phyloP scores from a whole-genome alignment of 2,797 vertebrate species.

The Melanotaenia trifasciata region DNA sequence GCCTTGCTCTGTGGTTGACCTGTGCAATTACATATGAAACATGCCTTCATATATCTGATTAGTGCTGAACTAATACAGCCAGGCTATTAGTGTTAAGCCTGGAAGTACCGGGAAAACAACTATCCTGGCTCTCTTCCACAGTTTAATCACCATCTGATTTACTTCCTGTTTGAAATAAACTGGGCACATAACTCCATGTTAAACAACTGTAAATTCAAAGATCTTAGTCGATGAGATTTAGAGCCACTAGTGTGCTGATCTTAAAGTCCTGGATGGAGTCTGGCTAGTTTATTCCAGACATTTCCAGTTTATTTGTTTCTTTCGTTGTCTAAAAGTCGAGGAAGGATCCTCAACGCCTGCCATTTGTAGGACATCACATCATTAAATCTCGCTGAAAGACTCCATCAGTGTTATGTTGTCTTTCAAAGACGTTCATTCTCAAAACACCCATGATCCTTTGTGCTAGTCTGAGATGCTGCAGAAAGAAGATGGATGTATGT shows the following conservation, averaged over 20 bases:
- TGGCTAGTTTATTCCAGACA: not conserved
- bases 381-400: not conserved
- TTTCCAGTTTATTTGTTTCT: not conserved
- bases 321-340: not conserved
- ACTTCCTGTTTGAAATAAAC: not conserved
- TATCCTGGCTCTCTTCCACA: not conserved
- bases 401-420: not conserved
- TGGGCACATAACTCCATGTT: not conserved
- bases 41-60: not conserved
- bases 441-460: not conserved
- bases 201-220: not conserved
- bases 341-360: not conserved
- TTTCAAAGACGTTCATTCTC: not conserved
- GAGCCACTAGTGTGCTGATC: not conserved
- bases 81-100: not conserved
- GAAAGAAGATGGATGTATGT: not conserved
- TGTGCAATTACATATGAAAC: slow-evolving; percentile 1
- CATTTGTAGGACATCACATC: not conserved
- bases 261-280: not conserved
- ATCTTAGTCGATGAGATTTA: not conserved
- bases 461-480: not conserved
- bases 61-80: not conserved
- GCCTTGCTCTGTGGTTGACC: slow-evolving; percentile 10
- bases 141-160: not conserved
- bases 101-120: not conserved